Evolutionary conservation across 1,140 invertebrate species (phyloP), one percentile per base, ranked within the genome.

Genomic region (Bombus consobrinus): DNA sequence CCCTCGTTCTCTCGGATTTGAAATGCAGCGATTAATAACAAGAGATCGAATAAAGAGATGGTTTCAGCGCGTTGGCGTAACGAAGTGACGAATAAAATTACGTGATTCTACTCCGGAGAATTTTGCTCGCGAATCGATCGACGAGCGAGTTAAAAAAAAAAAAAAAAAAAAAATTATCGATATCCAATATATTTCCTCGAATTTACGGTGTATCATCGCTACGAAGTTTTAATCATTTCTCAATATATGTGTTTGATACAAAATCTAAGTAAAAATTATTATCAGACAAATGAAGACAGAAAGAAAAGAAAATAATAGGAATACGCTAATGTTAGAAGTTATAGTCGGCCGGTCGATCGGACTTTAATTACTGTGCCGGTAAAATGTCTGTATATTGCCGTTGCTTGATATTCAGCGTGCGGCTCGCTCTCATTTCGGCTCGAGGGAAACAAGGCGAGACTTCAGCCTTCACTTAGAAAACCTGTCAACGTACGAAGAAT

Each of bases 381-480:
- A 86, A 86, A 82, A 39, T 43, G 79, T 76, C 59, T 66, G 83
- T 81, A 66, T 74, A 64, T 86, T 89, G 90, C 87, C 88, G 90
- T 94, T 92, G 92, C 86, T 91, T 93, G 92, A 93, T 91, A 93
- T 92, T 92, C 93, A 92, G 91, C 88, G 91, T 89, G 90, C 92
- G 85, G 87, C 89, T 92, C 92, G 93, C 89, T 92, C 92, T 93
- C 90, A 90, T 92, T 92, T 93, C 88, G 78, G 85, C 92, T 90
- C 91, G 84, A 86, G 89, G 88, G 92, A 93, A 91, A 92, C 89
- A 92, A 92, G 89, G 90, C 92, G 94, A 94, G 93, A 93, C 91
- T 91, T 93, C 93, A 90, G 92, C 92, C 90, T 91, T 95, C 94
- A 95, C 90, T 95, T 95, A 94, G 94, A 94, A 95, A 95, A 95